Evolutionary conservation across 2,888 invertebrate genomes (phyloP), one percentile per base, ranked within the genome.

Genomic region (Oligia strigilis): DNA sequence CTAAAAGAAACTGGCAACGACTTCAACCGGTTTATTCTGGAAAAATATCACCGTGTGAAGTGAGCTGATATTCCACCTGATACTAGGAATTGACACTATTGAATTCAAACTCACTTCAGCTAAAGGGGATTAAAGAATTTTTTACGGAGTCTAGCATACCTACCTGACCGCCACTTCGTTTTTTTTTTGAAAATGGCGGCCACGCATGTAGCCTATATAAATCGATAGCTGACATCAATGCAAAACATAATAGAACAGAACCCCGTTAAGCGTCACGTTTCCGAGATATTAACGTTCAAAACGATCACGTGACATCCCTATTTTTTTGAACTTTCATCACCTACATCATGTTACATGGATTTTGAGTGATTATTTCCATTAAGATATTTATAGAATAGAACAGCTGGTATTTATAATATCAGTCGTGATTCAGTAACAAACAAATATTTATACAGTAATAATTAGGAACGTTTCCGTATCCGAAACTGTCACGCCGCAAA

Each of bases 401-500:
- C 19, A 0, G 6, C 19, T 19, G 17, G 17, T 36, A 64, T 64
- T 17, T 64, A 62, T 60, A n/a, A 60, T 60, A 60, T n/a, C n/a
- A n/a, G n/a, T 62, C 1, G 13, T 29, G 0, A 29, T 29, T 62
- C 60, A 29, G 14, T 29, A 62, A 17, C 9, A 23, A 66, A 14
- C 40, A n/a, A 19, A 11, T 5, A 40, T 43, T 49, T 9, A 29
- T 29, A 29, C 1, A n/a, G 52, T 2, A 46, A 67, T 55, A 62
- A 49, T 72, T 19, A 64, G 5, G 6, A 40, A 58, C 40, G 64
- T 83, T 72, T 52, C 43, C 40, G 64, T 83, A 67, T 52, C 43
- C 8, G 13, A 67, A 78, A 62, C 49, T 29, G 23, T 46, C 9
- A 43, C 62, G 62, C 67, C 69, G 4, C 72, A 72, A 75, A 72